Base-by-base conservation (phyloP, 2,888 invertebrate species). In the Agrochola litura region DNA sequence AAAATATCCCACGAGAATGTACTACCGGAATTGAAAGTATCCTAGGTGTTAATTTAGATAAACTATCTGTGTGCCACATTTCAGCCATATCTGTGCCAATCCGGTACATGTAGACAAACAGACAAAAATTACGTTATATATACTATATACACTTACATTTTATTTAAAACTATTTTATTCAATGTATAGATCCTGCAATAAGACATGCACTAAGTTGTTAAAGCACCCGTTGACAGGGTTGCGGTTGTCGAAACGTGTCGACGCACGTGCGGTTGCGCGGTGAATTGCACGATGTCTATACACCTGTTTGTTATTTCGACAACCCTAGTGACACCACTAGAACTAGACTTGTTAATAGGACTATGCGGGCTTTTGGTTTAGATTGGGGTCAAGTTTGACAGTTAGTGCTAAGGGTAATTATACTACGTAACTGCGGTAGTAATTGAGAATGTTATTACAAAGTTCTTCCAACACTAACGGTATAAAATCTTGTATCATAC, bases 241-340 rank as follows among this genome's bases (percentile, higher is more conserved):
- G 84, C 66, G 87, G 87, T 87, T 81, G 71, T 73, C 71, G 56
- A 73, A 85, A 75, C 67, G 54, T 84, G 78, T 78, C 60, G 73
- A 71, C 76, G 63, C 52, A 75, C 73, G 68, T 81, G 83, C 73
- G 80, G 79, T 79, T 56, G 54, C 46, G 46, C 54, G 46, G 30
- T 73, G 75, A 65, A 73, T 69, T 76, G 76, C 63, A 60, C 65
- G 37, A 70, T 75, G 67, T 74, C 67, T 75, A 68, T 75, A 76
- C 69, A 82, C 70, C 78, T 82, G 78, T 76, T 88, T 85, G 76
- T 83, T 78, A 88, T 86, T 68, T 77, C 81, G 81, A 79, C 81
- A 79, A 77, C 74, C 84, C 79, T 86, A 77, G 74, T 63, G n/a
- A 71, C 56, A 30, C 60, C 70, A 75, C 63, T 77, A 77, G 61